Evolutionary conservation across 2,888 invertebrate species (phyloP), one percentile per base, ranked within the genome.

Genomic region (Halictus quadricinctus): DNA sequence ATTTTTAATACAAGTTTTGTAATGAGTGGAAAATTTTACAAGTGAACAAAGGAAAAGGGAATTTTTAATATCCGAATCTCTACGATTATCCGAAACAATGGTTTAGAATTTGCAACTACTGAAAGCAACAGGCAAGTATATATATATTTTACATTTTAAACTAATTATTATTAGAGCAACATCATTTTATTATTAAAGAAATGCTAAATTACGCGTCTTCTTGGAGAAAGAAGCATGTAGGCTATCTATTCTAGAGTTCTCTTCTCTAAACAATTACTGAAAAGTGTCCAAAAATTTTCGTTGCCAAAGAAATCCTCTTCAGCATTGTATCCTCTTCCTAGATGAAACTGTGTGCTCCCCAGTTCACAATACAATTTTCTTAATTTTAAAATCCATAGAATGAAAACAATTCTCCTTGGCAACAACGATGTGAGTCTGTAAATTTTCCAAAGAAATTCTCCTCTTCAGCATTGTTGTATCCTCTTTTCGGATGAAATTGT

Each of bases 51-150:
- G 13, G 13, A n/a, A 43, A 43, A 69, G 64, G 29, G 5, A 29
- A 48, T 15, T 41, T 18, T 7, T 60, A 54, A n/a, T 18, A 41
- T 29, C 12, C 8, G 12, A 54, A 72, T 72, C 64, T 64, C 8
- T 18, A 6, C 72, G 21, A 66, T 76, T 6, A 41, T 15, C n/a
- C 21, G 50, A 29, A 5, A 78, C 25, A 18, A 70, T 73, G 69
- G 13, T 50, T 29, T 41, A n/a, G 36, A 70, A 77, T 54, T 50
- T 2, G 0, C 18, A 15, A 46, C 29, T 36, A 66, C 10, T 0
- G 41, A 21, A 21, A 69, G 18, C 10, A 41, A 41, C 64, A 75
- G 72, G 77, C 36, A 85, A 76, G 77, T 74, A 36, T 50, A 5
- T 50, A 5, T 2, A 0, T 50, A 41, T 41, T 54, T 54, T 1